A percentile compares a stretch with the other conserved stretches of the same genome.
phyloP scores from a whole-genome alignment of 2,113 vertebrate species.

The Haemorhous mexicanus region DNA sequence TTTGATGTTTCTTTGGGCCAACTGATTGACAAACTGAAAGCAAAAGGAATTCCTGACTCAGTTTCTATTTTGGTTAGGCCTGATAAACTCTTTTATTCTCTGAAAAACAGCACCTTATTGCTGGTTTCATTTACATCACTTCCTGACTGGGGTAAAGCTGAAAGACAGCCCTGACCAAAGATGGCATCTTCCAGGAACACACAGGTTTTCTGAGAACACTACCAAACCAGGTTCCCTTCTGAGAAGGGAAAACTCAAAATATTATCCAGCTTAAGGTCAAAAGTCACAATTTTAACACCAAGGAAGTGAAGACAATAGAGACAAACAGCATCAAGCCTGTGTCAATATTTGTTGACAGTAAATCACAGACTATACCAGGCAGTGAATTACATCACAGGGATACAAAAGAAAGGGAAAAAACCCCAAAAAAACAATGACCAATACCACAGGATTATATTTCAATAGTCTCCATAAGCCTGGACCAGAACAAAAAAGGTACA shows the following conservation, averaged over 20 bases:
- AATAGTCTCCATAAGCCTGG: neutral
- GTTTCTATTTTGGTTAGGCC: neutral
- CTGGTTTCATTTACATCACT: neutral
- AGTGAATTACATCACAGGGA: neutral
- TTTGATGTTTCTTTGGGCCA: neutral
- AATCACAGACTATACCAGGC: fast-evolving
- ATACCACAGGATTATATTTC: neutral
- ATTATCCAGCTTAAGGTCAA: neutral
- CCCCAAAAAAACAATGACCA: fast-evolving
- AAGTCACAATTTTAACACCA: neutral
- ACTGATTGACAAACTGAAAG: neutral
- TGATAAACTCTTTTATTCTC: neutral
- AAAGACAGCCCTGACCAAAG: neutral
- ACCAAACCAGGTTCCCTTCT: neutral
- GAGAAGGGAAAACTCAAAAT: neutral
- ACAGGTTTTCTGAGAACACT: neutral
- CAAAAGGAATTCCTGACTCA: neutral
- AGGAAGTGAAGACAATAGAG: neutral
- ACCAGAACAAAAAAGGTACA: neutral
- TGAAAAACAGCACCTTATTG: neutral
- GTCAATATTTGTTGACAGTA: neutral
- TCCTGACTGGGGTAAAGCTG: neutral
- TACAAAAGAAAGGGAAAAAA: neutral
- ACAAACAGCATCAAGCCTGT: neutral
- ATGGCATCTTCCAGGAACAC: neutral